A percentile compares a stretch with the other conserved stretches of the same genome.
Evolutionary conservation across 37 sponge, comb jelly and placozoan genomes (phyloP).

Genomic region (Agelas oroides): DNA sequence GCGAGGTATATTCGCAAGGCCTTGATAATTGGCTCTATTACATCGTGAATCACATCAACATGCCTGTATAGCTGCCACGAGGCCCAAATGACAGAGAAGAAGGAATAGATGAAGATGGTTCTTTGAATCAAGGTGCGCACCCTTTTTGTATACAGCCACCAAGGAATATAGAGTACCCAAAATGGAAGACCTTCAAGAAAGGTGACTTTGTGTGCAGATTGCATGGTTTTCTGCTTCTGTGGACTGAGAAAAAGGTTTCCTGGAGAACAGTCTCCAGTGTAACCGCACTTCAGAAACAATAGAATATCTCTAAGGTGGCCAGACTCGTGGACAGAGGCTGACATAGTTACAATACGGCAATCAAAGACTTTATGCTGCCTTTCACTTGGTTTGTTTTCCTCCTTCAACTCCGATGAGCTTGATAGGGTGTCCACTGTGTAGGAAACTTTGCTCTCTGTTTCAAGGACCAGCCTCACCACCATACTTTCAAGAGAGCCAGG

Average conservation of each 20-base stretch:
- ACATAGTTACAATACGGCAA: constrained; percentile 38
- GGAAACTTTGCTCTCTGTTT: constrained; percentile 23
- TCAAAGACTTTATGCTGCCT: background rate
- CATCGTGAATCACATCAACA: constrained; percentile 72
- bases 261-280: background rate
- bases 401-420: background rate
- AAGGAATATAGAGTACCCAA: constrained; percentile 82
- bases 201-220: background rate
- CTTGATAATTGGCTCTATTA: constrained; percentile 64
- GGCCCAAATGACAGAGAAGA: constrained; percentile 82
- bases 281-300: constrained; percentile 28
- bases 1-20: constrained; percentile 48
- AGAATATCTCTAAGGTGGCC: constrained; percentile 71
- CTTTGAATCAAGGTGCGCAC: constrained; percentile 55
- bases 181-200: constrained; percentile 71
- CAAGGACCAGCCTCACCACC: constrained; percentile 54
- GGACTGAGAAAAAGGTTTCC: background rate
- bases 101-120: constrained; percentile 61
- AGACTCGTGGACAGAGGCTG: constrained; percentile 59
- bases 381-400: background rate
- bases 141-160: constrained; percentile 72
- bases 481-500: constrained; percentile 68
- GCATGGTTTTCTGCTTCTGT: background rate
- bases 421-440: background rate
- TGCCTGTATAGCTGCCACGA: constrained; percentile 92